Evolutionary conservation across 2,113 vertebrate species (phyloP), one percentile per base, ranked within the genome.

Genomic region (Petrocephalus zakoni): DNA sequence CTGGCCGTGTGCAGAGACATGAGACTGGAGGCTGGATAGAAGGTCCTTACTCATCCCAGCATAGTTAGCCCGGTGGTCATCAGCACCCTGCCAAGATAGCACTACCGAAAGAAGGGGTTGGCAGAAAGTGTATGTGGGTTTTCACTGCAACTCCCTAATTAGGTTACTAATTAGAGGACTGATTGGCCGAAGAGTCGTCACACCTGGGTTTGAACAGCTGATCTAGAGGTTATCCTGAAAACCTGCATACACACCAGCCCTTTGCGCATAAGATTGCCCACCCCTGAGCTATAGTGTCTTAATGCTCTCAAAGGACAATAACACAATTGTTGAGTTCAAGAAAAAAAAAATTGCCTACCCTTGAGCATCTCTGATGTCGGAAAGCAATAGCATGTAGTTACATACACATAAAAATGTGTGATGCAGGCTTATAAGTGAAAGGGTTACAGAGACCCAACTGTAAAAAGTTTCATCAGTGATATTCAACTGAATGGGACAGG

Each of bases 351-450:
- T 11, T 22, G 9, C 9, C n/a, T 25, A 2, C n/a, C 9, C 5
- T 3, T 10, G 61, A 64, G 61, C 61, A 25, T 11, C 61, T 64
- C 61, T 64, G n/a, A 64, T 64, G n/a, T 25, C 10, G n/a, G 61
- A 25, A 25, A 2, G 2, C 9, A 64, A n/a, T 1, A 11, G 2
- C 2, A 25, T 0, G 2, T 25, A 11, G n/a, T n/a, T n/a, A n/a
- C 61, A 8, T 25, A 25, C 8, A 25, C 8, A 64, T 64, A 25
- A 64, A 25, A 61, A 9, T 8, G n/a, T 61, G n/a, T 0, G n/a
- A 64, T 25, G 61, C n/a, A 25, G 25, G n/a, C 61, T 64, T 25
- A 64, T 22, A 64, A 64, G 58, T 64, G 61, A 64, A 64, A 25
- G 61, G 61, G 61, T 64, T 64, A 64, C 61, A 64, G 25, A 64